Percentiles rank a stretch among this genome's conserved stretches.
These are phyloP conservation scores for Drosophila barbarae DNA, from an alignment of 2,888 invertebrate species.

Conservation along the genomic window DNA sequence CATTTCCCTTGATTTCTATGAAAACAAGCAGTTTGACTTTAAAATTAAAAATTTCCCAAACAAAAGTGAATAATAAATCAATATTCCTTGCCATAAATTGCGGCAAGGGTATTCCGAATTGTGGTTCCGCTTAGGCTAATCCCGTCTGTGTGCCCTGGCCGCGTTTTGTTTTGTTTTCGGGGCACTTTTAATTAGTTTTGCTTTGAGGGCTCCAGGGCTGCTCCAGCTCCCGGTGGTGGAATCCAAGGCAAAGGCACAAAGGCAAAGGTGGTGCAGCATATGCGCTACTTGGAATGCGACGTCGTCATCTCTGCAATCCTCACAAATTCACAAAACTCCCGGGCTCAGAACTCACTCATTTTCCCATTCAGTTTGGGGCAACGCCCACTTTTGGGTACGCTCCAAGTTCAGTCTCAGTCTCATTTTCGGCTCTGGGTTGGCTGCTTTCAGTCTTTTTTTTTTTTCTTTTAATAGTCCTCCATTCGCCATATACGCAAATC, in stretches of 20 bases:
- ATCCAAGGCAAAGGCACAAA: slow-evolving; percentile 8
- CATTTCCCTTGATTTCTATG: too few relatives aligned
- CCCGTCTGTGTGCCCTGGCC: slow-evolving; percentile 6
- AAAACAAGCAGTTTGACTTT: too few relatives aligned
- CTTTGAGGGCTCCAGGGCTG: slow-evolving; percentile 55
- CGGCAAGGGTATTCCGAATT: slow-evolving; percentile 12
- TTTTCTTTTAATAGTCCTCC: slow-evolving; percentile 62
- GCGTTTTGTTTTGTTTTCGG: slow-evolving; percentile 64
- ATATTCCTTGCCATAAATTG: not conserved
- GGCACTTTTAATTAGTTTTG: slow-evolving; percentile 79
- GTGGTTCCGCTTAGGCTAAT: slow-evolving; percentile 34
- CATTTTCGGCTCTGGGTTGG: slow-evolving; percentile 62
- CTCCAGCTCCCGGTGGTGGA: slow-evolving; percentile 28
- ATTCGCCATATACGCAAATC: slow-evolving; percentile 78
- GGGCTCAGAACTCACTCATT: slow-evolving; percentile 72
- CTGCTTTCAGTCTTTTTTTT: slow-evolving; percentile 35
- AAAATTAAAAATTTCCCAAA: not conserved
- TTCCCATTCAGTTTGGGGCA: slow-evolving; percentile 77
- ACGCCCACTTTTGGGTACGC: slow-evolving; percentile 77
- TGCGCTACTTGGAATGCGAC: slow-evolving; percentile 72
- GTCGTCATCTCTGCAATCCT: slow-evolving; percentile 27
- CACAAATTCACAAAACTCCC: slow-evolving; percentile 29
- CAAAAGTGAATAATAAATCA: not conserved
- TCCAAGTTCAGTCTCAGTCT: slow-evolving; percentile 48
- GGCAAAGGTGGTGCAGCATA: slow-evolving; percentile 62